A percentile compares a stretch with the other conserved stretches of the same genome.
These are phyloP conservation scores for Hirtodrosophila alboralis DNA, from an alignment of 2,888 invertebrate genomes.

Conservation along the genomic window DNA sequence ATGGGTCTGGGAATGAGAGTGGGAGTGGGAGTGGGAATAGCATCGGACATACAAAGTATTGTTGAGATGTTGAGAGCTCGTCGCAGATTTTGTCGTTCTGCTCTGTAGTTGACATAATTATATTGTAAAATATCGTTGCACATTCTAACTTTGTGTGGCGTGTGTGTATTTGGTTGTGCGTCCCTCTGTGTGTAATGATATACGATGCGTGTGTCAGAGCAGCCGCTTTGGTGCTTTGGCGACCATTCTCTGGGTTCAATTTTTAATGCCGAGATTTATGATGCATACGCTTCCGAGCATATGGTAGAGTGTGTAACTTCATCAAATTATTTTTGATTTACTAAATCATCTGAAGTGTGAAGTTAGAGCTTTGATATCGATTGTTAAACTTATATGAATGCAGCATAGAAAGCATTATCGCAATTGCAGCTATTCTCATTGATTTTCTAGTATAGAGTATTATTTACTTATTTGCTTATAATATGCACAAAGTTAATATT, in stretches of 20 bases:
- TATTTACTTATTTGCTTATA: too few relatives aligned
- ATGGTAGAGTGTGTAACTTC: constrained; percentile 35
- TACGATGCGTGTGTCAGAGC: constrained; percentile 54
- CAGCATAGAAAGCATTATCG: constrained; percentile 24
- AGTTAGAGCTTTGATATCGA: constrained; percentile 13
- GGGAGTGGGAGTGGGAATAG: not conserved
- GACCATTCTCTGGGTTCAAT: constrained; percentile 15
- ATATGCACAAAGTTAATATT: too few relatives aligned
- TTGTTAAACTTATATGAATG: constrained; percentile 2
- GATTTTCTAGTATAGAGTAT: too few relatives aligned
- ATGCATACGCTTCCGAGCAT: constrained; percentile 23
- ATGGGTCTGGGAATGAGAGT: constrained; percentile 1
- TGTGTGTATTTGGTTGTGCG: constrained; percentile 19
- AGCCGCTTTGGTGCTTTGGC: constrained; percentile 31
- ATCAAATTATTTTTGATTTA: constrained; percentile 55
- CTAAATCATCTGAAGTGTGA: constrained; percentile 30
- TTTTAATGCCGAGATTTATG: constrained; percentile 66
- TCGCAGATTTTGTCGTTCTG: constrained; percentile 61
- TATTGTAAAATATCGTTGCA: constrained; percentile 76
- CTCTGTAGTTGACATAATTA: constrained; percentile 74
- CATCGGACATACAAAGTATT: constrained; percentile 62
- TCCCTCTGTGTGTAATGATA: constrained; percentile 43
- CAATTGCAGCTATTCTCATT: constrained; percentile 11
- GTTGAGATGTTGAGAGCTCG: constrained; percentile 67
- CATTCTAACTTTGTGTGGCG: constrained; percentile 23